phyloP scores from a whole-genome alignment of 2,797 vertebrate species.

The Cossypha polioptera region DNA sequence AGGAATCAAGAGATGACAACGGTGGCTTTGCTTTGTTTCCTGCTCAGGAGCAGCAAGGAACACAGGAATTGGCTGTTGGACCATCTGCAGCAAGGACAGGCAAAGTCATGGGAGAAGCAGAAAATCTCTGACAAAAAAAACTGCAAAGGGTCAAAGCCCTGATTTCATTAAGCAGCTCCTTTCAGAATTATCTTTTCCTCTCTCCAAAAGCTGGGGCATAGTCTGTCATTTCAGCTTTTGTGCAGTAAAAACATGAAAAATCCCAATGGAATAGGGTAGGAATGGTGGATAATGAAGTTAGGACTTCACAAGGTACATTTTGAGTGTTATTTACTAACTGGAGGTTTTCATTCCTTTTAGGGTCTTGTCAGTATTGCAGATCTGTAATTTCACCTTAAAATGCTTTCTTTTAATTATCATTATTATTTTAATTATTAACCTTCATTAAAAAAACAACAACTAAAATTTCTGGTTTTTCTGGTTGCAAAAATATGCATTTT shows the following conservation, averaged over 20 bases:
- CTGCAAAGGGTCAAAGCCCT: not conserved
- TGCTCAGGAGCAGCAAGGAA: slow-evolving; percentile 19
- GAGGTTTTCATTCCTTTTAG: not conserved
- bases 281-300: not conserved
- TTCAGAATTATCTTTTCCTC: not conserved
- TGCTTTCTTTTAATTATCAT: not conserved
- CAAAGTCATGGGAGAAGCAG: not conserved
- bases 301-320: not conserved
- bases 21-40: slow-evolving; percentile 30
- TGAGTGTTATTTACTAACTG: not conserved
- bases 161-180: slow-evolving; percentile 1
- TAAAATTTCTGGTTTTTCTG: not conserved
- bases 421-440: not conserved
- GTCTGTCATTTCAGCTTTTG: not conserved
- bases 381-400: not conserved
- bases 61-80: not conserved
- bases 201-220: not conserved
- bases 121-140: not conserved
- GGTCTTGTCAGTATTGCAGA: not conserved
- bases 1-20: not conserved
- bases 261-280: not conserved
- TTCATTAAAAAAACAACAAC: not conserved
- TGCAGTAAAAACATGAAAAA: not conserved
- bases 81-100: slow-evolving; percentile 48
- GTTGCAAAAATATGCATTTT: not conserved